phyloP scores from a whole-genome alignment of 23 tunicate genomes.

The Ascidia mentula region DNA sequence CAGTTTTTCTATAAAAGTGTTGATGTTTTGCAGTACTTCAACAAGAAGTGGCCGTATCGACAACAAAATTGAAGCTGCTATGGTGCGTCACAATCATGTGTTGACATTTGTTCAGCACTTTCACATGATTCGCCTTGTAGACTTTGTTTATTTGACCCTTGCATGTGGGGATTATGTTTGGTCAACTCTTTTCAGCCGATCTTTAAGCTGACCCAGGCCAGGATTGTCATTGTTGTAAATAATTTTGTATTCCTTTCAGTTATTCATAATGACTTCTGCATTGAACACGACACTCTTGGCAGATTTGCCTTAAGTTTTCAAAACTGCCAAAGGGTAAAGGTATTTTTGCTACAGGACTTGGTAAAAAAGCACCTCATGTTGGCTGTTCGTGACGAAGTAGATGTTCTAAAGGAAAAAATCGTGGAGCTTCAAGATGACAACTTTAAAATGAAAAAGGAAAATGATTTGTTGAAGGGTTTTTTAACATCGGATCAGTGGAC shows the following conservation, averaged over 20 bases:
- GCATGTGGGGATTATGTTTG: not conserved
- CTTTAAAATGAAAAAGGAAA: conserved; percentile 26
- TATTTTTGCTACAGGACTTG: too few species aligned
- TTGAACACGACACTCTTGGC: too few species aligned
- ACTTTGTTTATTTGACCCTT: not conserved
- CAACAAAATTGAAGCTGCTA: conserved; percentile 89
- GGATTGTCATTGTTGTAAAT: too few species aligned
- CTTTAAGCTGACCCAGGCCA: too few species aligned
- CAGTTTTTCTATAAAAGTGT: too few species aligned
- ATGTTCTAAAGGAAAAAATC: conserved; percentile 73
- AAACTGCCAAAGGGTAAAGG: too few species aligned
- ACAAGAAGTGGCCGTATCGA: conserved; percentile 58
- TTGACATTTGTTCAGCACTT: not conserved
- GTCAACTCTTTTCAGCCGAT: too few species aligned
- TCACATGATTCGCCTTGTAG: not conserved
- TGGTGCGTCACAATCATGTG: conserved; percentile 39
- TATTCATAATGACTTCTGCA: too few species aligned
- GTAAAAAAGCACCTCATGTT: conserved; percentile 83
- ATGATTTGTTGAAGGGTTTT: conserved; percentile 38
- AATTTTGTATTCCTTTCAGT: too few species aligned
- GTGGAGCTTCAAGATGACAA: conserved; percentile 52
- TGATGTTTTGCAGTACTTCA: conserved; percentile 43
- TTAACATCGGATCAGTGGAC: conserved; percentile 40
- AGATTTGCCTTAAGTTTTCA: too few species aligned
- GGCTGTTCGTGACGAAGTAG: conserved; percentile 85